Percentiles rank a stretch among this genome's conserved stretches.
Evolutionary conservation across 2,113 vertebrate species (phyloP).

Genomic region (Triplophysa rosa): DNA sequence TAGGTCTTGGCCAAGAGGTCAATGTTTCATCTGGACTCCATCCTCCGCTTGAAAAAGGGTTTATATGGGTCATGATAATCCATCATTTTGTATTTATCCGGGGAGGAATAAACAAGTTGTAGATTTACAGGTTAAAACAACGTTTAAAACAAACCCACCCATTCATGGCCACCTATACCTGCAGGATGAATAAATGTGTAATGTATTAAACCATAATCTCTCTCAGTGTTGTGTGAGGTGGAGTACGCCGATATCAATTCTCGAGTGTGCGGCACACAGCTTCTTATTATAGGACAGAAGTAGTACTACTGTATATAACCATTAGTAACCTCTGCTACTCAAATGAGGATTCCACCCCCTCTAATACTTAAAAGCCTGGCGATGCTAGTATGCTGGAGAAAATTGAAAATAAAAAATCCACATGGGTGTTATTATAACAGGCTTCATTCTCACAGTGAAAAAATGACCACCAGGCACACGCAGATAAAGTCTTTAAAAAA

Average conservation of each 20-base stretch:
- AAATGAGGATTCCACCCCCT: conserved; percentile 37
- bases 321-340: conserved; percentile 50
- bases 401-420: conserved; percentile 8
- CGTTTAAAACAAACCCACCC: conserved; percentile 20
- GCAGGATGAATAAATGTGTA: conserved; percentile 30
- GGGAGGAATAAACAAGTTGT: conserved; percentile 15
- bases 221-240: conserved; percentile 30
- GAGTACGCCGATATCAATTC: conserved; percentile 15
- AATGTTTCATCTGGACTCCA: conserved; percentile 34
- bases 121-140: neutral
- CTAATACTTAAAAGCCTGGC: conserved; percentile 44
- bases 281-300: conserved; percentile 43
- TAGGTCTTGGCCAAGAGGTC: conserved; percentile 27
- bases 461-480: neutral
- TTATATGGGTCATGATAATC: conserved; percentile 1
- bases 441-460: neutral
- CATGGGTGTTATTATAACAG: conserved; percentile 23
- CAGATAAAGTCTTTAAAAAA: neutral
- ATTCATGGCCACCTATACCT: neutral
- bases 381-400: conserved; percentile 9
- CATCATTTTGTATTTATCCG: conserved; percentile 8
- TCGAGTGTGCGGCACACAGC: conserved; percentile 20
- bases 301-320: conserved; percentile 48
- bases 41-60: neutral
- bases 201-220: conserved; percentile 32